Percentiles rank a stretch among this genome's conserved stretches.
phyloP scores from a whole-genome alignment of 1,140 invertebrate genomes.

The Zaprionus ornatus region DNA sequence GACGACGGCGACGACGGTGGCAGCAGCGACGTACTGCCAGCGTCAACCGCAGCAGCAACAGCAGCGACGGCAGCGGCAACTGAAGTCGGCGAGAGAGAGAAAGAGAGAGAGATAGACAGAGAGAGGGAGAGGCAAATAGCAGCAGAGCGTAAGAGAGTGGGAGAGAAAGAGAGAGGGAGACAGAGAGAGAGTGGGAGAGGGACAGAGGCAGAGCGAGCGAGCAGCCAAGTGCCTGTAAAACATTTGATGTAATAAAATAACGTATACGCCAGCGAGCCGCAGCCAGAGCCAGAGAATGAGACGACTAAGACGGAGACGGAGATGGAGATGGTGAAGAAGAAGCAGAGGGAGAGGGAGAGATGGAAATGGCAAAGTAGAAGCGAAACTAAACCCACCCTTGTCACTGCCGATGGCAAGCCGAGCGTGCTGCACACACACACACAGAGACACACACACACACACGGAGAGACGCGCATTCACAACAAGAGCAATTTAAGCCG shows the following conservation, averaged over 20 bases:
- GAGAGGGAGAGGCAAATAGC: conserved; percentile 18
- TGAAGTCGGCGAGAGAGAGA: conserved; percentile 25
- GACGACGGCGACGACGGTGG: conserved; percentile 20
- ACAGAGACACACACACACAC: conserved; percentile 27
- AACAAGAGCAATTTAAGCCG: conserved; percentile 81
- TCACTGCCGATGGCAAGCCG: conserved; percentile 47
- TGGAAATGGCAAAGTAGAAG: background rate
- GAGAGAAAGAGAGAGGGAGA: conserved; percentile 6
- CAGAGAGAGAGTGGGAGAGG: background rate
- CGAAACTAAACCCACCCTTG: conserved; percentile 40
- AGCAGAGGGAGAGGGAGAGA: background rate
- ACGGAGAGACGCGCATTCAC: conserved; percentile 37
- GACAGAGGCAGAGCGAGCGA: background rate
- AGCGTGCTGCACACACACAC: conserved; percentile 30
- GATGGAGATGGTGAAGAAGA: conserved; percentile 11
- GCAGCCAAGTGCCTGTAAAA: conserved; percentile 64
- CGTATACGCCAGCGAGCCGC: conserved; percentile 72
- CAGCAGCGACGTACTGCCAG: conserved; percentile 19
- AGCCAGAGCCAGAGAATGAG: conserved; percentile 26
- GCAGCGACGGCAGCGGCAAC: conserved; percentile 35
- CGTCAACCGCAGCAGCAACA: conserved; percentile 31
- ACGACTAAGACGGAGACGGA: conserved; percentile 38
- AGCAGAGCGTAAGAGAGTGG: conserved; percentile 19
- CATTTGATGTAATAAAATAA: conserved; percentile 82
- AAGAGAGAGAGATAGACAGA: conserved; percentile 9